Conservation (phyloP, 2,113 vertebrate species). For the Mormyrus lacerda region DNA sequence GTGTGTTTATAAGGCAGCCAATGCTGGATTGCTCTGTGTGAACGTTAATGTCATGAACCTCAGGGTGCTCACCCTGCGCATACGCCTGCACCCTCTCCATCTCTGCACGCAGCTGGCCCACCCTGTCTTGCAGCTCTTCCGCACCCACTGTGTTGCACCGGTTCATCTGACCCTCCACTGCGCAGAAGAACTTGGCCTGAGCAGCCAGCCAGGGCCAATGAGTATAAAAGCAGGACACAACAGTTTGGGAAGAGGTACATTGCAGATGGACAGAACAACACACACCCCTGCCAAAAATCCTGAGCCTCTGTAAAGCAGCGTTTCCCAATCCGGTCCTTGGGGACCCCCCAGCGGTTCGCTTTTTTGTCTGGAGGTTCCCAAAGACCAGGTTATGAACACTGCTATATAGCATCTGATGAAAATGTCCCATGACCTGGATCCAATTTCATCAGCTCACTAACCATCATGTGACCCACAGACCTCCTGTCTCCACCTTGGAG, state of each 20-base stretch:
- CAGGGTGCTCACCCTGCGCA: slow-evolving; percentile 32
- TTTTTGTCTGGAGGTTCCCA: background rate
- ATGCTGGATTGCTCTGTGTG: background rate
- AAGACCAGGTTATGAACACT: background rate
- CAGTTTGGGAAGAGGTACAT: background rate
- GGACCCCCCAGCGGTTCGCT: background rate
- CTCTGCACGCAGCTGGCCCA: slow-evolving; percentile 41
- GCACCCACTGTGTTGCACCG: slow-evolving; percentile 44
- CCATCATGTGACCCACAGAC: background rate
- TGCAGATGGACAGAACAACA: background rate
- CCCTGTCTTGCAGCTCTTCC: slow-evolving; percentile 45
- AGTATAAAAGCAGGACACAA: background rate
- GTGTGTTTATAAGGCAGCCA: background rate
- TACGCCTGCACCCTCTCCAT: slow-evolving; percentile 45
- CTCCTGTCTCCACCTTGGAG: background rate
- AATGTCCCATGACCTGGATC: background rate
- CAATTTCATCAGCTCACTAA: background rate
- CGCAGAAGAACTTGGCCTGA: slow-evolving; percentile 46
- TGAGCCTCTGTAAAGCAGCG: background rate
- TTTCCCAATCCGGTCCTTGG: background rate
- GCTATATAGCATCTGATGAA: background rate
- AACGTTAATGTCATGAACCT: background rate
- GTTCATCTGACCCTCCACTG: slow-evolving; percentile 51
- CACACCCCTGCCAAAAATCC: background rate
- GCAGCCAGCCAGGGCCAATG: background rate